Conservation (phyloP, 2,888 invertebrate species). For the Galerucella calmariensis region DNA sequence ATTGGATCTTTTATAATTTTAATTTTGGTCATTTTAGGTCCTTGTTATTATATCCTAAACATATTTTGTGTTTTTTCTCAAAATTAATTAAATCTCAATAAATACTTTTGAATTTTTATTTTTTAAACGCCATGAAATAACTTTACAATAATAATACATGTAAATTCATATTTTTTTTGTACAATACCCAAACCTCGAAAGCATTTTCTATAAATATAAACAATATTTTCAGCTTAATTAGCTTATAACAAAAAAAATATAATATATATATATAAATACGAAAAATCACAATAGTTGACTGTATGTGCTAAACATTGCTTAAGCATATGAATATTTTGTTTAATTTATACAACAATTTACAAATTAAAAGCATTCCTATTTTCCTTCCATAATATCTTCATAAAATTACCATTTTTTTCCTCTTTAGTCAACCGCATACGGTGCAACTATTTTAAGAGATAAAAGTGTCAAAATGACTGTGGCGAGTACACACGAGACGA, state of each 20-base stretch:
- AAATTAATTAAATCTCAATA: neutral
- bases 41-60: no score
- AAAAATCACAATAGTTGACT: slow-evolving; percentile 32
- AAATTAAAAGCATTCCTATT: neutral
- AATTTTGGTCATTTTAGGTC: no score
- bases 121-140: slow-evolving; percentile 15
- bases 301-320: slow-evolving; percentile 8
- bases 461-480: no score
- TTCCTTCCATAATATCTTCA: no score
- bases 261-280: slow-evolving; percentile 20
- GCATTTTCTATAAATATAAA: slow-evolving; percentile 17
- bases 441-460: no score
- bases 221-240: neutral
- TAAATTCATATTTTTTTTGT: slow-evolving; percentile 15
- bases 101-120: slow-evolving; percentile 20
- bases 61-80: no score
- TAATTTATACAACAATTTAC: neutral
- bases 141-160: slow-evolving; percentile 25
- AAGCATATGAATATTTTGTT: neutral
- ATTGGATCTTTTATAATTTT: no score
- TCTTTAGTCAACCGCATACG: no score
- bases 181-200: slow-evolving; percentile 28
- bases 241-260: neutral
- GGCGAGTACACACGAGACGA: no score
- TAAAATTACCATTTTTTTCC: no score